Evolutionary conservation across 2,888 invertebrate species (phyloP).

Genomic region (Alloscopus bannaensis): DNA sequence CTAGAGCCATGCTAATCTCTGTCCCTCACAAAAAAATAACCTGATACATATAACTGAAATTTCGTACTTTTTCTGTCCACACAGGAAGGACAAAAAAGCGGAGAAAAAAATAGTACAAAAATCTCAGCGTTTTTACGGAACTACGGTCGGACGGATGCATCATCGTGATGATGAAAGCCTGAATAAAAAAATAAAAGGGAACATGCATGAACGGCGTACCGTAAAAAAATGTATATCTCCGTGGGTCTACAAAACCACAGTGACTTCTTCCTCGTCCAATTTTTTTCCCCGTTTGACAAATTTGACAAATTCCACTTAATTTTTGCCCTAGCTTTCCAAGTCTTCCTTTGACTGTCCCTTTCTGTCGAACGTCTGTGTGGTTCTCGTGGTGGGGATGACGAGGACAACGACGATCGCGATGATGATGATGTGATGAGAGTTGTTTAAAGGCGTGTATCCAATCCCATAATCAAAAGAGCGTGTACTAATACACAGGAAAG

Average conservation of each 20-base stretch:
- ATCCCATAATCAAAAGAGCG: too few relatives aligned
- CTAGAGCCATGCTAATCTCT: too few relatives aligned
- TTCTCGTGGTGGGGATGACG: conserved; percentile 9
- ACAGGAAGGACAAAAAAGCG: neutral
- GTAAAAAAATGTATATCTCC: neutral
- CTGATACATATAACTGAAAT: neutral
- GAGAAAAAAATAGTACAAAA: too few relatives aligned
- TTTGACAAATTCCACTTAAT: too few relatives aligned
- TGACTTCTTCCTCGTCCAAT: conserved; percentile 26
- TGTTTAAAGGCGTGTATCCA: conserved; percentile 42
- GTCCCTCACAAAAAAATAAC: neutral
- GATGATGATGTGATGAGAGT: conserved; percentile 49
- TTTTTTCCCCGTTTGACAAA: conserved; percentile 14
- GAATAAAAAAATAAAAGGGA: too few relatives aligned
- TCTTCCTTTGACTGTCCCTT: conserved; percentile 22
- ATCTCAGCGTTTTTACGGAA: conserved; percentile 28
- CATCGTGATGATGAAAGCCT: neutral
- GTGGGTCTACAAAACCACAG: neutral
- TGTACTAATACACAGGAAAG: conserved; percentile 28
- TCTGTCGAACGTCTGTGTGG: conserved; percentile 48
- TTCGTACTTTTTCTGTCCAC: neutral
- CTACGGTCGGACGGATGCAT: conserved; percentile 37
- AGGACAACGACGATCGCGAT: conserved; percentile 1
- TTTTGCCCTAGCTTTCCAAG: conserved; percentile 14
- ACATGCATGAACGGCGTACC: too few relatives aligned